A percentile compares a stretch with the other conserved stretches of the same genome.
phyloP scores from a whole-genome alignment of 2,888 invertebrate genomes.

The Drosophila atroscutellata region DNA sequence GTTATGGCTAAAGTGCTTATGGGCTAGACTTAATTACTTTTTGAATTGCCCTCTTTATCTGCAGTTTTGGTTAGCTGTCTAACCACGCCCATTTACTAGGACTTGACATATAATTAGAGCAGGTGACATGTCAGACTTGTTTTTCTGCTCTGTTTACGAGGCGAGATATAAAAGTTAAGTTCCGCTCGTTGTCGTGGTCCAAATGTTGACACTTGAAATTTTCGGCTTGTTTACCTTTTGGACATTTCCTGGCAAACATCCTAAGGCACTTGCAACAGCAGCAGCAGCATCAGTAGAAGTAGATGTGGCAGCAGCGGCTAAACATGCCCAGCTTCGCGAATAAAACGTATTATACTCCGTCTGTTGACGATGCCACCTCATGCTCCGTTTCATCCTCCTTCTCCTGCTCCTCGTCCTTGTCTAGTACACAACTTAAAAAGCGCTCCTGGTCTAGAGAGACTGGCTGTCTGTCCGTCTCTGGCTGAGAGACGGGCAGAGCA shows the following conservation, averaged over 20 bases:
- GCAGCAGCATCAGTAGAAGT: neutral
- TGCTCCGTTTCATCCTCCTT: neutral
- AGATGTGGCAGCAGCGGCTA: neutral
- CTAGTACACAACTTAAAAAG: constrained; percentile 16
- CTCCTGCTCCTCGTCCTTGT: neutral
- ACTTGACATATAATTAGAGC: constrained; percentile 60
- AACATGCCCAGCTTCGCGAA: constrained; percentile 22
- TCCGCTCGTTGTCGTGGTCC: constrained; percentile 35
- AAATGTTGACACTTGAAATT: constrained; percentile 60
- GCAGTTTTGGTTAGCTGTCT: constrained; percentile 33
- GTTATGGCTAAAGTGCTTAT: neutral
- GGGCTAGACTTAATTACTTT: neutral
- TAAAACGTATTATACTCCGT: constrained; percentile 19
- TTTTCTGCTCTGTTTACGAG: constrained; percentile 41
- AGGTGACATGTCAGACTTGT: constrained; percentile 3
- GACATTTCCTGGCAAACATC: constrained; percentile 61
- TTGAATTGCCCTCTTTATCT: constrained; percentile 33
- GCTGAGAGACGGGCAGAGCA: constrained; percentile 8
- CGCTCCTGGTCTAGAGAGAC: constrained; percentile 21
- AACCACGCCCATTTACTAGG: constrained; percentile 35
- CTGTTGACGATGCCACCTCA: neutral
- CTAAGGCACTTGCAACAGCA: constrained; percentile 41
- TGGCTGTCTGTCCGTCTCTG: neutral
- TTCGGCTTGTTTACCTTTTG: constrained; percentile 56
- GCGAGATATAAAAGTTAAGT: constrained; percentile 50